phyloP scores from a whole-genome alignment of 2,888 invertebrate species.

The Callyntrura sp. region DNA sequence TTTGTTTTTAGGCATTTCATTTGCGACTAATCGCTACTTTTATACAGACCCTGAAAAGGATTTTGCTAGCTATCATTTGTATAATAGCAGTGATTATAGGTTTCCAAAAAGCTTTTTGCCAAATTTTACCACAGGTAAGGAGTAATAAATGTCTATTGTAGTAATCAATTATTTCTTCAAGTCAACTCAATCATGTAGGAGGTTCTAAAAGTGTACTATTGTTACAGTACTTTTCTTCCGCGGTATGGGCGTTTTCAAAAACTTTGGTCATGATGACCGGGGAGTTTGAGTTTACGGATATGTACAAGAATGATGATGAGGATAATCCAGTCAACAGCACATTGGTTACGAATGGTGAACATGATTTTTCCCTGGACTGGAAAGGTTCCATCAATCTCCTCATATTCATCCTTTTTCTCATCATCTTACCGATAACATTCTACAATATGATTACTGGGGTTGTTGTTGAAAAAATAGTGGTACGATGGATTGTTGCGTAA shows the following conservation, averaged over 20 bases:
- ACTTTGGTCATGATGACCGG: slow-evolving; percentile 65
- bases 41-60: slow-evolving; percentile 59
- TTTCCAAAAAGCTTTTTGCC: slow-evolving; percentile 44
- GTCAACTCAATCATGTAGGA: too few relatives aligned
- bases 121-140: slow-evolving; percentile 58
- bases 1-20: slow-evolving; percentile 11
- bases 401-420: slow-evolving; percentile 38
- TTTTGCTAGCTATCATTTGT: slow-evolving; percentile 35
- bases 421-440: slow-evolving; percentile 45
- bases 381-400: neutral
- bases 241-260: slow-evolving; percentile 44
- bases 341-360: neutral
- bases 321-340: neutral
- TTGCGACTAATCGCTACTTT: too few relatives aligned
- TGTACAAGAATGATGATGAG: slow-evolving; percentile 40
- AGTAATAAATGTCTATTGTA: neutral
- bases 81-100: slow-evolving; percentile 25
- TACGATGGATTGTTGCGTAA: neutral
- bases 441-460: slow-evolving; percentile 63
- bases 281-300: slow-evolving; percentile 50
- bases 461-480: slow-evolving; percentile 66
- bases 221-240: slow-evolving; percentile 47
- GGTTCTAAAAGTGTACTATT: neutral
- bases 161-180: neutral
- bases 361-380: neutral